Conservation (phyloP, 1,140 invertebrate species). For the Drosophila willistoni region DNA sequence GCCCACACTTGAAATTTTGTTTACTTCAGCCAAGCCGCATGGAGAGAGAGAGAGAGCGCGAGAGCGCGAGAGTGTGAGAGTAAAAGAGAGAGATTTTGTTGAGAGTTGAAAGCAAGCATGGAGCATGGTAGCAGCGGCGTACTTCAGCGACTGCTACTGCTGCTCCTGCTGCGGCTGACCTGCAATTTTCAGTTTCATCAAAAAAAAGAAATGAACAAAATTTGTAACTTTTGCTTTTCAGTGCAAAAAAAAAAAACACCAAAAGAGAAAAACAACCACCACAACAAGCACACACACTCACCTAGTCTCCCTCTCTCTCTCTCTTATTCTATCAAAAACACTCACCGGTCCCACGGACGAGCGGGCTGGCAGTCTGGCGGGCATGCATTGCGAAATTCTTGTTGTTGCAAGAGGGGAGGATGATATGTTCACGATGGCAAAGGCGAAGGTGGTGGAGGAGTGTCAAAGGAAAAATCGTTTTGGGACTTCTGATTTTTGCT, state of each 20-base stretch:
- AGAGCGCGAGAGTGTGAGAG: conserved; percentile 10
- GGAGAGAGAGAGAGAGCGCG: background rate
- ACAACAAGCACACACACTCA: conserved; percentile 53
- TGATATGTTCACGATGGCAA: conserved; percentile 35
- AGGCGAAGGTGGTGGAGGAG: conserved; percentile 25
- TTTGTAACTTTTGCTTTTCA: conserved; percentile 74
- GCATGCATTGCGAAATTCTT: conserved; percentile 71
- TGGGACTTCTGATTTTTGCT: conserved; percentile 54
- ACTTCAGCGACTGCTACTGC: conserved; percentile 36
- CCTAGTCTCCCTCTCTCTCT: background rate
- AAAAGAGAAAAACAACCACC: conserved; percentile 58
- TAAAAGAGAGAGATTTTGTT: conserved; percentile 13
- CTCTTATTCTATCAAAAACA: conserved; percentile 12
- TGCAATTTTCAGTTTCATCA: conserved; percentile 43
- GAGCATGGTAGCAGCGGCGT: background rate
- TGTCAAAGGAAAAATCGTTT: conserved; percentile 58
- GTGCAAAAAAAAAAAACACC: conserved; percentile 29
- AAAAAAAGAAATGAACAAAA: conserved; percentile 25
- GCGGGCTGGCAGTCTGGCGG: background rate
- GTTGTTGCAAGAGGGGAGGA: conserved; percentile 33
- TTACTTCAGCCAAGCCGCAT: conserved; percentile 51
- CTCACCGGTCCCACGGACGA: conserved; percentile 16
- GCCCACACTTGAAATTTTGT: conserved; percentile 45
- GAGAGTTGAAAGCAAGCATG: background rate
- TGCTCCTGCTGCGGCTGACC: conserved; percentile 44